Base-by-base conservation (phyloP, 2,113 vertebrate genomes). In the Lonchura striata region DNA sequence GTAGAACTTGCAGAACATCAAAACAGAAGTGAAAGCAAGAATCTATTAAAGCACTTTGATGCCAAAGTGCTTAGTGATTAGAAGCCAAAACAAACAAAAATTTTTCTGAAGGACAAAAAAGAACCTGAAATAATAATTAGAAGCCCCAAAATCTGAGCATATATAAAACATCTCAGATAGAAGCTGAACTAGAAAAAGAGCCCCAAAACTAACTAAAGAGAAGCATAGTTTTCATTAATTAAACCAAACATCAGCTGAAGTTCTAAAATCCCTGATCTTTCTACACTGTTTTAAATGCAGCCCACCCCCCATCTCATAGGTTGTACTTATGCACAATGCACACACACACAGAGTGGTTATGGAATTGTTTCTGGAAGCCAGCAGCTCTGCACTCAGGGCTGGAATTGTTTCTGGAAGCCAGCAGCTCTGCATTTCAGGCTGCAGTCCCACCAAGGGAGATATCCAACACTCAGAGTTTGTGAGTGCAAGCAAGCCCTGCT, bases 261-360 rank as follows among this genome's bases (percentile, higher is more conserved):
- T 46, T 74, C 11, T n/a, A 35, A 23, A 85, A 31, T 7, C 42
- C 44, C 23, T 54, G 70, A n/a, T 78, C 25, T 53, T 88, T 74
- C 50, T 70, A 9, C 17, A 3, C 4, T 33, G 20, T 25, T 54
- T 31, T 10, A 41, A 75, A 72, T 15, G 11, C 18, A 82, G 20
- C 11, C 25, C 9, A 6, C 2, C 3, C 7, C 2, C 6, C 3
- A 20, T 24, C 30, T 72, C 63, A 13, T 39, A 39, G n/a, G 35
- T 11, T 5, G 0, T 19, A 13, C 8, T 6, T 11, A 2, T 5
- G 10, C 41, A 47, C 4, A 28, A 46, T 24, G 30, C 13, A 28
- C 27, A 22, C 24, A n/a, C 18, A 39, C 39, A 11, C 27, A 13
- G 25, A 44, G 27, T 1, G 17, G 44, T 6, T 10, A 4, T 2